Conservation (phyloP, 2,888 invertebrate genomes). For the Oscheius sp. region DNA sequence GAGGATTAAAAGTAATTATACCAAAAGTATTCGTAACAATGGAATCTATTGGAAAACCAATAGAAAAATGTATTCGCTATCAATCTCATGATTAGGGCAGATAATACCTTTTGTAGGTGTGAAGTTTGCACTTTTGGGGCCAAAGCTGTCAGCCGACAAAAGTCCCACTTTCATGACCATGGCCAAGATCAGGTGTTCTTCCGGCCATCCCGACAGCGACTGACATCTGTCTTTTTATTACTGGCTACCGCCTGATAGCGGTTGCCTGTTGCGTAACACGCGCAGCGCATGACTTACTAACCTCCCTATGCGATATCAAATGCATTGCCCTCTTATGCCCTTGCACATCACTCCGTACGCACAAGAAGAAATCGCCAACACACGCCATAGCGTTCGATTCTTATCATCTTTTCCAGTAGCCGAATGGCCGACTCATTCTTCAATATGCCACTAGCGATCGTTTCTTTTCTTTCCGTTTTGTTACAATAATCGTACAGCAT, state of each 20-base stretch:
- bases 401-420: conserved; percentile 15
- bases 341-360: conserved; percentile 5
- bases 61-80: background rate
- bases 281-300: conserved; percentile 30
- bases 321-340: conserved; percentile 15
- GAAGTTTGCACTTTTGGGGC: conserved; percentile 4
- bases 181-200: conserved; percentile 16
- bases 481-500: conserved; percentile 19
- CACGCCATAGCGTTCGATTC: conserved; percentile 4
- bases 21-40: too few species aligned
- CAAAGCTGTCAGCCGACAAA: background rate
- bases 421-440: conserved; percentile 9
- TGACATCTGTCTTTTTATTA: conserved; percentile 31
- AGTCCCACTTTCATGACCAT: background rate
- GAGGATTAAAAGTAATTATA: too few species aligned
- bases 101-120: conserved; percentile 13
- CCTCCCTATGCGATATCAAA: conserved; percentile 21
- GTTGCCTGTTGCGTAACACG: conserved; percentile 25
- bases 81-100: background rate
- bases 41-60: too few species aligned
- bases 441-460: conserved; percentile 16
- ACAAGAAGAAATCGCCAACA: background rate
- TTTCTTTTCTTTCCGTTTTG: background rate
- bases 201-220: conserved; percentile 4
- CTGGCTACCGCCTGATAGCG: conserved; percentile 26